Base-by-base conservation (phyloP, 2,888 invertebrate species). In the Calameuta idolon region DNA sequence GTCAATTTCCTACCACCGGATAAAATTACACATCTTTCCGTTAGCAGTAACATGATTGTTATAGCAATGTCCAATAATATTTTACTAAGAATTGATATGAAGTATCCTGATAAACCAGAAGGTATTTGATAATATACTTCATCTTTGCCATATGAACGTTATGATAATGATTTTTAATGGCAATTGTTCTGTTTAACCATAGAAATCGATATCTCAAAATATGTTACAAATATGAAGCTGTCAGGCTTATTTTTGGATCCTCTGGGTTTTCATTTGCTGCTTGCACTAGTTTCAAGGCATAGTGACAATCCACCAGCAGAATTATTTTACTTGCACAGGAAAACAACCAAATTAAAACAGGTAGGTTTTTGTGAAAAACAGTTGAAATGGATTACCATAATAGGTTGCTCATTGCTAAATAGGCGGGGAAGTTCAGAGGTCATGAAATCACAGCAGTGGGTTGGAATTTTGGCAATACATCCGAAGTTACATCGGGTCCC, bases 361-460 rank as follows among this genome's bases (percentile, higher is more conserved):
- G 92, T 93, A 81, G 85, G 76, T 78, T 34, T 37, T 23, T 55
- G 23, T 2, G 9, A 9, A 55, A 55, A 55, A 23, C 2, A 55
- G 23, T 55, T 55, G 0, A 23, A 15, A 23, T 23, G 55, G 5
- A 55, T 23, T 55, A 23, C 5, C 5, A 71, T 71, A 15, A 15
- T 77, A 73, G n/a, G 11, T 40, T n/a, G 12, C 75, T 76, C 12
- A 31, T 73, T 80, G 23, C 23, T 55, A 23, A 81, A 76, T 83
- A 94, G 94, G 93, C 92, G 69, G 88, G 89, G 40, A 96, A 95
- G 90, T 94, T 95, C 74, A 93, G 94, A 83, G 95, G 96, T 69
- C 96, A 97, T 90, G 96, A 97, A 89, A 95, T 99, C 34, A 98
- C 98, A 0, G 96, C 97, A 75, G 96, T 99, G 0, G 98, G 96